A percentile compares a stretch with the other conserved stretches of the same genome.
Conservation (phyloP, 2,888 invertebrate genomes). For the Beris morrisii region DNA sequence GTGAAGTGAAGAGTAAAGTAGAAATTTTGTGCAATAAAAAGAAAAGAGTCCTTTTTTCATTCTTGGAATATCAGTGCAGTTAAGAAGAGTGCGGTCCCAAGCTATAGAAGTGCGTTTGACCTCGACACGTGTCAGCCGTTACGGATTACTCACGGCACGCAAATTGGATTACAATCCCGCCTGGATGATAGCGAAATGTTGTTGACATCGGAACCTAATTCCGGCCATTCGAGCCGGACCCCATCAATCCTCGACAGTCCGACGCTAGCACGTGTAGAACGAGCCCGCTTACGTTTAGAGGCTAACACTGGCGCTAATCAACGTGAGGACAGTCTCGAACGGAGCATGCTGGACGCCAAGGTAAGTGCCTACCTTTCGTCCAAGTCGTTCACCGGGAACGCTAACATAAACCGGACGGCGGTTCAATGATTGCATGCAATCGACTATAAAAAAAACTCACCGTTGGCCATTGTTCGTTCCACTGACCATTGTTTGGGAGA, state of each 20-base stretch:
- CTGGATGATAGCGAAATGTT: constrained; percentile 33
- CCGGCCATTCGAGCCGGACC: constrained; percentile 53
- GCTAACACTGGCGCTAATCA: constrained; percentile 47
- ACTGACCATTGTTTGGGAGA: too few species aligned
- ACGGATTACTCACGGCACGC: too few species aligned
- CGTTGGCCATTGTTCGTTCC: too few species aligned
- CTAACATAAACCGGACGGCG: too few species aligned
- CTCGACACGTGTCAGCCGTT: background rate
- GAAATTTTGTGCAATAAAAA: background rate
- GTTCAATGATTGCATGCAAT: too few species aligned
- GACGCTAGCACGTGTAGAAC: constrained; percentile 63
- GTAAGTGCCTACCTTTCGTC: constrained; percentile 35
- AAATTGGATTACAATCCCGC: background rate
- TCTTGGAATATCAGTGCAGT: constrained; percentile 27
- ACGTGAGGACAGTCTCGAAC: constrained; percentile 53
- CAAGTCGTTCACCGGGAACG: too few species aligned
- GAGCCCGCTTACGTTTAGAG: constrained; percentile 61
- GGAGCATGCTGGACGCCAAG: constrained; percentile 51
- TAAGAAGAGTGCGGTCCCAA: constrained; percentile 8
- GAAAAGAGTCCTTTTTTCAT: background rate
- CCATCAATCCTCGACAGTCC: constrained; percentile 64
- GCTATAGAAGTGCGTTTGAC: background rate
- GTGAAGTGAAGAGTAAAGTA: background rate
- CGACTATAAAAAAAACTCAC: too few species aligned
- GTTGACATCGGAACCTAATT: constrained; percentile 43